Percentiles rank a stretch among this genome's conserved stretches.
Conservation (phyloP, 2,888 invertebrate genomes). For the Sinelater perroti region DNA sequence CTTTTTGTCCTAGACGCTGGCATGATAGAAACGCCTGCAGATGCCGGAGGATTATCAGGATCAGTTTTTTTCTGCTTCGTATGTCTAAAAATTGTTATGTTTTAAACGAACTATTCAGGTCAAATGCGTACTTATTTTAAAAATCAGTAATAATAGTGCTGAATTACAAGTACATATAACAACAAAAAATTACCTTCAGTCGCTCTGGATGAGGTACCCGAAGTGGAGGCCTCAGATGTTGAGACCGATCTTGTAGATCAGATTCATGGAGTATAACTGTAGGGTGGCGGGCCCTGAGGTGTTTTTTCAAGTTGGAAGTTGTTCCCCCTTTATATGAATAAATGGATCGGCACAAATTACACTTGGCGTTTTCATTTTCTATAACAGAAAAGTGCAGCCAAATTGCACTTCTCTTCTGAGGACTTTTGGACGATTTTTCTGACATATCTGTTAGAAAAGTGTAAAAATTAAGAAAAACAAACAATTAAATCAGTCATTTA, state of each 20-base stretch:
- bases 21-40: too few relatives aligned
- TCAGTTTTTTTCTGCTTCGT: too few relatives aligned
- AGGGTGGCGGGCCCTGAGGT: conserved; percentile 32
- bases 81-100: too few relatives aligned
- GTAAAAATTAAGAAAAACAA: too few relatives aligned
- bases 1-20: not conserved
- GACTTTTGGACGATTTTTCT: too few relatives aligned
- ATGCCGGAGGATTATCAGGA: too few relatives aligned
- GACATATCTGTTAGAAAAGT: too few relatives aligned
- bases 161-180: too few relatives aligned
- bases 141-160: too few relatives aligned
- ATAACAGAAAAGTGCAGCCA: conserved; percentile 7
- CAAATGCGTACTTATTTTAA: too few relatives aligned
- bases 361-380: conserved; percentile 21
- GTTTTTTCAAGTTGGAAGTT: conserved; percentile 32
- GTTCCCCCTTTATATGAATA: conserved; percentile 34
- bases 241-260: not conserved
- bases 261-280: not conserved
- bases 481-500: too few relatives aligned
- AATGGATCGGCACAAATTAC: conserved; percentile 33
- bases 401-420: not conserved
- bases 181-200: not conserved
- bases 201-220: not conserved
- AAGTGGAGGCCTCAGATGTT: not conserved
- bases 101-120: too few relatives aligned